Evolutionary conservation across 2,888 invertebrate species (phyloP), one percentile per base, ranked within the genome.

Genomic region (Drosophila mercatorum): DNA sequence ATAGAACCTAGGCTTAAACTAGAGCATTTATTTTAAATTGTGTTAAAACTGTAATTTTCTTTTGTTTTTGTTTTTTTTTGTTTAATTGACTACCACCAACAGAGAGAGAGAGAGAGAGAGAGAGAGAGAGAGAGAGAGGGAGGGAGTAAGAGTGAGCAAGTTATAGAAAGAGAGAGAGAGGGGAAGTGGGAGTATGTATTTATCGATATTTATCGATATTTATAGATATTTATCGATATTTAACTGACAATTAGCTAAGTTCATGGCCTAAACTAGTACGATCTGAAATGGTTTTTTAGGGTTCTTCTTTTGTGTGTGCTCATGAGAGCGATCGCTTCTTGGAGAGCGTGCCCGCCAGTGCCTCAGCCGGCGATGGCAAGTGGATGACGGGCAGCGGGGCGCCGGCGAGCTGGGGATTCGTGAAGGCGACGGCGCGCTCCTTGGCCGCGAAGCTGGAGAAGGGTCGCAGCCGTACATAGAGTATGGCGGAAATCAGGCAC

Each of bases 401-500:
- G 11, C 83, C 85, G 55, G 91, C 79, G 46, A 92, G 72, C 67
- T 92, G 92, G 0, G 92, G 92, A 90, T 92, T 92, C 81, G 92
- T 92, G 65, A 91, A 93, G 62, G 93, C 91, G 5, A 92, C 92
- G 14, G 92, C 89, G 14, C 91, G 89, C 78, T 93, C 92, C 77
- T 93, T 93, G 81, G 93, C 92, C 17, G 92, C 82, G 47, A 91
- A 90, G 26, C 94, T 93, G 5, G 95, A 93, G 80, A 96, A 95
- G 17, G 96, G 96, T 83, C 96, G 94, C 86, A 97, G 94, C 83
- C 97, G 95, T 52, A 97, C 94, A 92, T 97, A 98, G 22, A 98
- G 94, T 86, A 98, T 95, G 28, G 97, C 96, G 57, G 98, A 97
- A 77, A 97, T 94, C 40, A 97, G 94, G 91, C 97, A 98, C 11